Evolutionary conservation across 2,797 vertebrate species (phyloP), one percentile per base, ranked within the genome.

Genomic region (Pseudochromis fuscus): DNA sequence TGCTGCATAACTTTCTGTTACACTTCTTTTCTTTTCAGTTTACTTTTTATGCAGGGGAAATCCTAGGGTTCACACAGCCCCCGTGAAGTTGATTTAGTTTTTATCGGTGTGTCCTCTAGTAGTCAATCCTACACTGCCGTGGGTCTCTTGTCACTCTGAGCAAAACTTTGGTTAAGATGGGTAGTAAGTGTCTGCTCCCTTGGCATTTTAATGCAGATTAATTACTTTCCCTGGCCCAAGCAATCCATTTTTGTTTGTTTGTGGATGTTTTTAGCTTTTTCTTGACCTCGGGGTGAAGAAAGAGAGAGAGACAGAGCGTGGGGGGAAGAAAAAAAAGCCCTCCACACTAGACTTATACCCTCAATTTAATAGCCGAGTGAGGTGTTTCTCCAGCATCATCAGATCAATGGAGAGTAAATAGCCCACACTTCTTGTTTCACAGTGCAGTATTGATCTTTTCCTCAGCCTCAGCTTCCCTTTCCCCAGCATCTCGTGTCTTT

Each of bases 401-500:
- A 96, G 96, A 99, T 99, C 97, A 99, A 99, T 99, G 96, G 95
- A 96, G 97, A 98, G 96, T 98, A 99, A 99, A 99, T 98, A 98
- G 97, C 96, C 94, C 96, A 96, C 96, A 97, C 96, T 98, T 97
- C 96, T 98, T 97, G 95, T 97, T 98, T 96, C 96, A 93, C 96
- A 93, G 95, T 93, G 93, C 94, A 88, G 95, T 99, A 99, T 99
- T 98, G 97, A 99, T 99, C 97, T 97, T 96, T 92, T 96, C 94
- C 96, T 97, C 95, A 95, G 97, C 94, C 95, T 96, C 95, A 89
- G 95, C 96, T 96, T 96, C 94, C 92, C 91, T 96, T 96, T 95
- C 94, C 91, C 94, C 92, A 90, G 89, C 89, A 66, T 95, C 95
- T 96, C 93, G 92, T 96, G 94, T 96, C 96, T 98, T 96, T 97